Base-by-base conservation (phyloP, 1,140 invertebrate genomes). In the Brachionus plicatilis region DNA sequence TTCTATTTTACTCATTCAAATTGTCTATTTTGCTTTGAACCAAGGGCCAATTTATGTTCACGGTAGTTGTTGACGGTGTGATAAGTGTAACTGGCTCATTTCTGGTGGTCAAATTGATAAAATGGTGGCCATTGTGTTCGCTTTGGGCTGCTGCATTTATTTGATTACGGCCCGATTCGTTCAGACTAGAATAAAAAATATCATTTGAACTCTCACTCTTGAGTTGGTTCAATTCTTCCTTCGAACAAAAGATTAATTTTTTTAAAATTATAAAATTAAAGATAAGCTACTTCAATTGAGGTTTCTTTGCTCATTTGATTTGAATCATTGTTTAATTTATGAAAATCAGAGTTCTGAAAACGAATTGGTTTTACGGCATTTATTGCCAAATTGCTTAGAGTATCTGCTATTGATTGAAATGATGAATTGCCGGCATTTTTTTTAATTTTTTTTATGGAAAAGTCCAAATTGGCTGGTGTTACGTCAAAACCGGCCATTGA, bases 401-500 rank as follows among this genome's bases (percentile, higher is more conserved):
- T 76, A 12, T 76, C 72, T 24, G 79, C 79, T 45, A 82, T 60
- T 4, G 53, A 65, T 24, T 82, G 65, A 68, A 82, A 82, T 14
- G 79, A 82, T 14, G 53, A 45, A 47, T 68, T 82, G 6, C 27
- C 79, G 27, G 24, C 72, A 43, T 14, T 82, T 82, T 82, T 82
- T 41, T 60, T 68, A 12, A 60, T 5, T 47, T 50, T 47, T 83
- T 50, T 68, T 3, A 33, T 45, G 0, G 12, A 33, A 68, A 83
- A 83, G 11, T 83, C 82, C 7, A 83, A 37, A 72, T 83, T 83
- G 24, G 47, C 68, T 0, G 82, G 82, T 17, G 82, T 83, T 29
- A 83, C 60, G 53, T 83, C 82, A 33, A 27, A 53, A 68, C 82
- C 82, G 41, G 82, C 82, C 60, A 83, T 68, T 29, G 37, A n/a